Evolutionary conservation across 53 echinoderm and acorn worm genomes (phyloP), one percentile per base, ranked within the genome.

Genomic region (Temnopleurus reevesii): DNA sequence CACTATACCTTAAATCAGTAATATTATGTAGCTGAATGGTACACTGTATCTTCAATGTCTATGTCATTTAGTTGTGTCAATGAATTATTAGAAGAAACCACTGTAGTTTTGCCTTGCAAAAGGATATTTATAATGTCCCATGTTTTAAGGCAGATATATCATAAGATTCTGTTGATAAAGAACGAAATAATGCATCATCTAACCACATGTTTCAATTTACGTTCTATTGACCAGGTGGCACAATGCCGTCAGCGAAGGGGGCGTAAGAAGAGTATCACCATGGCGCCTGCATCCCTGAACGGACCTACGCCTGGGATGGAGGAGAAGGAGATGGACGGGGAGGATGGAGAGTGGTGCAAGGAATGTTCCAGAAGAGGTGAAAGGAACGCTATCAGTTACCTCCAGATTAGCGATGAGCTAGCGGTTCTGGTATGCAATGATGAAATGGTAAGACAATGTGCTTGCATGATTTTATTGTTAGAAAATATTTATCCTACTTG

Each of bases 361-460:
- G 38, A 59, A 46, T 85, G 85, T 9, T 0, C 41, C 12, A 58
- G 38, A 25, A 33, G 83, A 59, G 85, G 61, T 23, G 85, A 60
- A 27, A 5, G 25, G 43, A 85, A 45, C 15, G 60, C 60, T 12
- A 31, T 85, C 8, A 45, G 61, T 3, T 60, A 44, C 44, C 60
- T 85, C 6, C 85, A 85, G 85, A 85, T 85, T 43, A 59, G 43
- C 6, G 46, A 85, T 7, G 85, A 85, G 24, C 44, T 85, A 10
- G 85, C 85, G 21, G 85, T 85, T 58, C 57, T 59, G 59, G 85
- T 85, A 43, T 85, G 85, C 46, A 58, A 85, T 15, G 60, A 59
- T 23, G 26, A 85, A 5, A 29, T n/a, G 85, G 85, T 85, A 60
- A 36, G 46, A 79, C 45, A 8, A n/a, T n/a, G n/a, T n/a, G n/a